Conservation (phyloP, 2,888 invertebrate species). For the Papilio gigon region DNA sequence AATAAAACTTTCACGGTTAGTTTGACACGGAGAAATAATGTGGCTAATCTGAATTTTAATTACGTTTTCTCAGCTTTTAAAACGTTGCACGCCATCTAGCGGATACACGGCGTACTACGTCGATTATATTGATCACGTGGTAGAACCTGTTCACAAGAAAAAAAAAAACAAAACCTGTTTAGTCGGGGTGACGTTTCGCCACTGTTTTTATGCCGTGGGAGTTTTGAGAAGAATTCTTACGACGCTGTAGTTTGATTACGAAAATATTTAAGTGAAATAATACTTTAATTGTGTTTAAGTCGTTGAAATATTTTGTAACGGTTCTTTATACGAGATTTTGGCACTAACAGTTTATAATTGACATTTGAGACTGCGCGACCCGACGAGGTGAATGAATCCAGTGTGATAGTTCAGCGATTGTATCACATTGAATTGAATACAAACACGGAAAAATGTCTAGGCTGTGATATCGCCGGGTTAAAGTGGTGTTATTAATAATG, state of each 20-base stretch:
- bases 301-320: constrained; percentile 14
- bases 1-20: constrained; percentile 65
- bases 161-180: constrained; percentile 76
- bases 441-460: constrained; percentile 66
- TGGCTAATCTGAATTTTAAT: constrained; percentile 50
- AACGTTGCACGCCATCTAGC: constrained; percentile 60
- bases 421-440: constrained; percentile 54
- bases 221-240: constrained; percentile 51
- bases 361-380: constrained; percentile 41
- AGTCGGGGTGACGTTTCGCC: constrained; percentile 69
- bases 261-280: constrained; percentile 39
- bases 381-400: constrained; percentile 47
- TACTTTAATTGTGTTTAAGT: constrained; percentile 33
- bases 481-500: constrained; percentile 44
- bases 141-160: constrained; percentile 53
- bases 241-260: constrained; percentile 44
- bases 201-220: constrained; percentile 72
- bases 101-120: constrained; percentile 50
- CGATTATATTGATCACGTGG: constrained; percentile 65
- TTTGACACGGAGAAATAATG: constrained; percentile 57
- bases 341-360: constrained; percentile 38
- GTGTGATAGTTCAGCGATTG: constrained; percentile 51
- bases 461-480: constrained; percentile 54
- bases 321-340: constrained; percentile 19
- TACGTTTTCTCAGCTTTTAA: constrained; percentile 46